Base-by-base conservation (phyloP, 2,888 invertebrate species). In the Galeopsomyia nigrocyanea region DNA sequence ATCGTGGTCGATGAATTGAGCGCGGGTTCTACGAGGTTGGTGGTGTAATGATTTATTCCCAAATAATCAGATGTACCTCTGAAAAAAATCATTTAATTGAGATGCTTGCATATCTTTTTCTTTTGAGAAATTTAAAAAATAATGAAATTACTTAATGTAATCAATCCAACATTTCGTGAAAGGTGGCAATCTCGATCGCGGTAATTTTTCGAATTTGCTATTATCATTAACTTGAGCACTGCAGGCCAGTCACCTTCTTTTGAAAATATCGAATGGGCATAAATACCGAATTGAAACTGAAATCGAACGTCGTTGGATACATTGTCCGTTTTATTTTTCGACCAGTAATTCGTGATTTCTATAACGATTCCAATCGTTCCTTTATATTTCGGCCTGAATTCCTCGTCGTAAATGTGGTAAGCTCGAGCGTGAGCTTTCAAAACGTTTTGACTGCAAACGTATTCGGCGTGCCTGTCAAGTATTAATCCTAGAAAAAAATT, bases 351-450 rank as follows among this genome's bases (percentile, higher is more conserved):
- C 10, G n/a, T 0, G 19, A 69, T 63, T 19, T 71, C 50, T 9
- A 71, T 16, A 7, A 70, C 58, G 2, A 80, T 75, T 10, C 77
- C 77, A 55, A 78, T 77, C 74, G 84, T 84, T 89, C 92, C 92
- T 80, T 89, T 88, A 77, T 89, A 88, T 17, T 83, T 79, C 21
- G 87, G 83, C 68, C 90, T 88, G 80, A 90, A 93, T 68, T 89
- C 85, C 10, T 88, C 84, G 49, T 91, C 87, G 77, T 90, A 92
- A 80, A 91, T 87, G 78, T 90, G 91, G 76, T 91, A 91, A 31
- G 88, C 91, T 80, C 88, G 90, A 0, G 92, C 91, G 80, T 95
- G 94, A 0, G 94, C 91, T 81, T 91, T 90, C 31, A 95, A 85
- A 71, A 93, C 86, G 81, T 93, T 92, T 80, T 94, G 93, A 0